phyloP scores from a whole-genome alignment of 2,797 vertebrate genomes.

The Aeoliscus strigatus region DNA sequence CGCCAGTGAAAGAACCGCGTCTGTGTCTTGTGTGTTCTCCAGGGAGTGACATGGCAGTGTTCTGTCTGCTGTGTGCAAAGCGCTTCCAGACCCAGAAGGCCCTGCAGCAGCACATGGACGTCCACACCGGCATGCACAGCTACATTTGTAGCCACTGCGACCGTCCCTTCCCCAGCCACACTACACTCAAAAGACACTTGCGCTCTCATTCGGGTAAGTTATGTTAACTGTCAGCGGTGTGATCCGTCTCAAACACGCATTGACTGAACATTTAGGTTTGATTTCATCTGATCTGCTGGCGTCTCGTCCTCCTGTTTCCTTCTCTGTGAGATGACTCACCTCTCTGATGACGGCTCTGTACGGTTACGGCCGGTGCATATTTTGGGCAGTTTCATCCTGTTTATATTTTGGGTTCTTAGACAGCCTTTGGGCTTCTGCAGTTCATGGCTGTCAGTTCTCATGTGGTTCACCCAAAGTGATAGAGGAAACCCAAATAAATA shows the following conservation, averaged over 20 bases:
- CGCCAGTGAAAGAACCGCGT: constrained; percentile 74
- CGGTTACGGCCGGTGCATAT: constrained; percentile 70
- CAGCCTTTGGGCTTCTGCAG: constrained; percentile 71
- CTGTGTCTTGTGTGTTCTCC: constrained; percentile 68
- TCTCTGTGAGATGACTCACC: constrained; percentile 68
- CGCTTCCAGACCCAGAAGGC: constrained; percentile 98
- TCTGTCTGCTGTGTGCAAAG: constrained; percentile 98
- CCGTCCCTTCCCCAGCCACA: constrained; percentile 98
- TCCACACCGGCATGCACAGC: constrained; percentile 95
- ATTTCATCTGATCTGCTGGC: constrained; percentile 60
- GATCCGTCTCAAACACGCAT: constrained; percentile 25
- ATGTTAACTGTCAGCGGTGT: too few relatives aligned
- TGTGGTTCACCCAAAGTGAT: constrained; percentile 71
- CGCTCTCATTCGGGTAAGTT: constrained; percentile 96
- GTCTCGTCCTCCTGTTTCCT: constrained; percentile 41
- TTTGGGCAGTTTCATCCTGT: constrained; percentile 74
- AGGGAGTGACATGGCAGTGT: constrained; percentile 98
- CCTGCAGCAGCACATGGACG: constrained; percentile 99
- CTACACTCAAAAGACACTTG: constrained; percentile 95
- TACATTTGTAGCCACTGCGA: constrained; percentile 99
- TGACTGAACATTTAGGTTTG: constrained; percentile 46
- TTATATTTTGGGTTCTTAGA: constrained; percentile 74
- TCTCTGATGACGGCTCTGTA: constrained; percentile 70
- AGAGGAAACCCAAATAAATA: constrained; percentile 75
- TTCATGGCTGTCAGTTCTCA: constrained; percentile 74